phyloP scores from a whole-genome alignment of 1,140 invertebrate species.

The Spodoptera frugiperda region DNA sequence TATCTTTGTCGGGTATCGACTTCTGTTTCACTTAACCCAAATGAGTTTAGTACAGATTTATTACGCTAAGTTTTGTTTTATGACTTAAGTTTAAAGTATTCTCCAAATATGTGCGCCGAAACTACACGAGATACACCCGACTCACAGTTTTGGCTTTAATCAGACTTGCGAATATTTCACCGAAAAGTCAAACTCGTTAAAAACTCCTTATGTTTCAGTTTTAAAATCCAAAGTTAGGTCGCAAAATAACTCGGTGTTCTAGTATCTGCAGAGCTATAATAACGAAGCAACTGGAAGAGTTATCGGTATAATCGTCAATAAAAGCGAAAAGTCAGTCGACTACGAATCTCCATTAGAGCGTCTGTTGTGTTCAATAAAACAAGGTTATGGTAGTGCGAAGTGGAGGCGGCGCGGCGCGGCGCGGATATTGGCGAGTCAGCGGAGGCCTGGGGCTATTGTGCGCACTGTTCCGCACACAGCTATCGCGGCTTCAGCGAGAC shows the following conservation, averaged over 20 bases:
- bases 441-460: slow-evolving; percentile 13
- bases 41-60: slow-evolving; percentile 52
- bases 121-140: neutral
- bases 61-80: slow-evolving; percentile 51
- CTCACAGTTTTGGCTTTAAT: slow-evolving; percentile 7
- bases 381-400: slow-evolving; percentile 7
- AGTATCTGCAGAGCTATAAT: neutral
- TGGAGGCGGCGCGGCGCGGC: slow-evolving; percentile 47
- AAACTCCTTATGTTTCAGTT: neutral
- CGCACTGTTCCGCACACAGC: slow-evolving; percentile 2
- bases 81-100: slow-evolving; percentile 46
- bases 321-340: neutral
- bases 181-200: neutral
- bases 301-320: slow-evolving; percentile 16
- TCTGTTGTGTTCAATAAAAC: slow-evolving; percentile 11
- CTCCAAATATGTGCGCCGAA: slow-evolving; percentile 28
- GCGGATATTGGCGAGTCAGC: slow-evolving; percentile 48
- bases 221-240: neutral
- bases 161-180: neutral
- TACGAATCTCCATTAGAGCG: slow-evolving; percentile 13
- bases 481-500: neutral
- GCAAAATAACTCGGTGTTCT: neutral
- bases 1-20: slow-evolving; percentile 19
- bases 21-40: slow-evolving; percentile 41
- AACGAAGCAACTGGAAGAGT: neutral